Base-by-base conservation (phyloP, 2,888 invertebrate species). In the Agrenia bidenticulata region DNA sequence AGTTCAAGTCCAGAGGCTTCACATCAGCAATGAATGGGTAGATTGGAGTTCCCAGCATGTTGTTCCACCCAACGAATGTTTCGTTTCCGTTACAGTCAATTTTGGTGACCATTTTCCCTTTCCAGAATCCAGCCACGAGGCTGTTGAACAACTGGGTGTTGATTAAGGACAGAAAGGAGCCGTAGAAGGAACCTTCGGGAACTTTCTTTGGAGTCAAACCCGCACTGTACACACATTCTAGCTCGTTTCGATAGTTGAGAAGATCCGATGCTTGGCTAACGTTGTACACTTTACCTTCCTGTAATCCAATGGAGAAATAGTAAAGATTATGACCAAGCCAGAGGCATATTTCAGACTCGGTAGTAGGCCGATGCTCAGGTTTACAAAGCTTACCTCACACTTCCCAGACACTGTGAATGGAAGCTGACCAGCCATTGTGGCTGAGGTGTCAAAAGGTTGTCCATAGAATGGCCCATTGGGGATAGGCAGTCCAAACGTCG, bases 381-480 rank as follows among this genome's bases (percentile, higher is more conserved):
- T 39, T 39, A 39, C 13, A 39, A 39, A 32, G 2, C 27, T 32
- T 57, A 41, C 56, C 56, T 57, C 56, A 21, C 56, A 57, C 7
- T 4, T 4, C 23, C 56, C 56, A 2, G 56, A 37, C 15, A 57
- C 41, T 2, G 41, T 57, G 19, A 57, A 57, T 19, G 56, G 56
- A 15, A 57, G 56, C 56, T 19, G 27, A 5, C 41, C 15, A 37
- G 19, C 23, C 15, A 41, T 19, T 17, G 41, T 37, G 2, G 56
- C 19, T 13, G 7, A 9, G 4, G 13, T 7, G 23, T 57, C 56
- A 41, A 19, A 57, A n/a, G 41, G 41, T n/a, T 32, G 37, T 15
- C 56, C 56, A 39, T 57, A 57, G 7, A 57, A 39, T 13, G 56
- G 56, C 19, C 56, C 56, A 37, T 57, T 57, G 2, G 56, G 56